These are phyloP conservation scores for Elysia crispata DNA, from an alignment of 2,888 invertebrate species.

Conservation along the genomic window DNA sequence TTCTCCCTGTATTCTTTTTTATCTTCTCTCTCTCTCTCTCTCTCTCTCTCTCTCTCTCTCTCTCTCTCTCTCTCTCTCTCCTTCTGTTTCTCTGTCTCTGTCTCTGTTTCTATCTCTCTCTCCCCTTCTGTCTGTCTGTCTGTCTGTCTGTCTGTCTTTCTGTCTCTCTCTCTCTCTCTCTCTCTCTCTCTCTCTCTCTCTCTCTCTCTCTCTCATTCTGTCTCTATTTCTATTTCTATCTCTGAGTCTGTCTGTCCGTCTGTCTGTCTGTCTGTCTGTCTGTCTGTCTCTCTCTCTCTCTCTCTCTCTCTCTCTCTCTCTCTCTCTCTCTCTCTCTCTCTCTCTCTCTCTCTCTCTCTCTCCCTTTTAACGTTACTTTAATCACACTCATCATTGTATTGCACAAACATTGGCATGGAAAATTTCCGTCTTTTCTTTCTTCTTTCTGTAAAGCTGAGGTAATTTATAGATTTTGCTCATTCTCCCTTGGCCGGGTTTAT, in stretches of 20 bases:
- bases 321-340: background rate
- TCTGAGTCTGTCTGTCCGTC: constrained; percentile 31
- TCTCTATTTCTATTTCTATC: constrained; percentile 30
- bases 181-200: constrained; percentile 32
- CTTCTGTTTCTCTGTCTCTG: constrained; percentile 35
- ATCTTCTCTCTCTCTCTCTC: constrained; percentile 32
- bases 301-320: constrained; percentile 31
- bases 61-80: no score
- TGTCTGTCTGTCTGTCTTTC: no score
- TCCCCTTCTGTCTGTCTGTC: constrained; percentile 25
- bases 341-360: no score
- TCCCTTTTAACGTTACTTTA: no score
- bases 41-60: constrained; percentile 30
- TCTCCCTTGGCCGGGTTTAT: no score
- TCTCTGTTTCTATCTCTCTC: constrained; percentile 32
- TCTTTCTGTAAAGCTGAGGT: no score
- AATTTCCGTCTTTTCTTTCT: no score
- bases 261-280: constrained; percentile 35
- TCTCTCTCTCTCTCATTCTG: constrained; percentile 27
- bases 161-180: background rate
- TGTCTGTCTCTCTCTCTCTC: constrained; percentile 34
- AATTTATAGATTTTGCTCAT: no score
- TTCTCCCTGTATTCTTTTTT: background rate
- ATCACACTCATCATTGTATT: no score
- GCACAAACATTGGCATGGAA: no score